Evolutionary conservation across 2,113 vertebrate genomes (phyloP), one percentile per base, ranked within the genome.

Genomic region (Podarcis raffonei): DNA sequence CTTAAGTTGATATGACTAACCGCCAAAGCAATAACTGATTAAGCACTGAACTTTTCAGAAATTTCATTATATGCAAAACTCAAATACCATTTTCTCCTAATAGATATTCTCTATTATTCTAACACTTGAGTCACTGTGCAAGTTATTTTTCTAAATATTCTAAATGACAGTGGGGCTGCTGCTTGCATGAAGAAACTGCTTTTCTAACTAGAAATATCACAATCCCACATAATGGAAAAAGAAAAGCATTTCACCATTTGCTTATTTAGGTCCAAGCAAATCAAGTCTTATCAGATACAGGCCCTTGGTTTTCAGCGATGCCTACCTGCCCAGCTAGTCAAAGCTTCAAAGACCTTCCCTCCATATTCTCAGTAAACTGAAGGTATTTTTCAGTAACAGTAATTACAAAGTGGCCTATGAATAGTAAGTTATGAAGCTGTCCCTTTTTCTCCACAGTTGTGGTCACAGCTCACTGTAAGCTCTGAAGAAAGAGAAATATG

Each of bases 271-370:
- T 42, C 66, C 42, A 57, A 22, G 4, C 13, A 59, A 74, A 57
- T 23, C 76, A 27, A 76, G 84, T 9, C 71, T 89, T 8, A 81
- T 3, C 23, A 78, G 13, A 71, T 81, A 11, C 85, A 88, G 27
- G 57, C 59, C n/a, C 48, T 42, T 91, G 42, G 90, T 72, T 66
- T 87, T 39, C 79, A 69, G 11, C 4, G 82, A 35, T 72, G 53
- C 12, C 20, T 71, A n/a, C 32, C 74, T 72, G 53, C 12, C 20
- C 59, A n/a, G 32, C 74, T n/a, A 62, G 5, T 57, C 48, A 90
- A 77, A 1, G 48, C 81, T 66, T 91, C 85, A 85, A 37, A 15
- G 6, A 90, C 87, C n/a, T 74, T 9, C 37, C 77, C 3, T 23
- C 6, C 18, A 1, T 35, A 80, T 68, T 77, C 77, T 42, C 89